A percentile compares a stretch with the other conserved stretches of the same genome.
Conservation (phyloP, 92 coral and sea anemone genomes). For the Micromussa lordhowensis region DNA sequence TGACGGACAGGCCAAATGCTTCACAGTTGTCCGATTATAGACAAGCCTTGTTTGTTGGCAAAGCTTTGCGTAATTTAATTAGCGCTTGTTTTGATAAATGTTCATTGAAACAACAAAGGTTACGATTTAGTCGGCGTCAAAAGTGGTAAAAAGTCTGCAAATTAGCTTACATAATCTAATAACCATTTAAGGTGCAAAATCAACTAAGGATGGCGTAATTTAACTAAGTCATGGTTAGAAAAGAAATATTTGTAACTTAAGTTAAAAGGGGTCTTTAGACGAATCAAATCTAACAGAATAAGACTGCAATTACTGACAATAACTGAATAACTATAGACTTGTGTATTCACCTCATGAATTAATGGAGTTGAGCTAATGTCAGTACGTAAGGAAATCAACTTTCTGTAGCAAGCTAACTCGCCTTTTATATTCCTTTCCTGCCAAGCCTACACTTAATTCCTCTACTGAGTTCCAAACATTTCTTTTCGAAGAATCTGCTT, state of each 20-base stretch:
- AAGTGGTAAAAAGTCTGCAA: not conserved
- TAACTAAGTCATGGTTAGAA: not conserved
- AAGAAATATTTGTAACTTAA: not conserved
- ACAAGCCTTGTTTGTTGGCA: not conserved
- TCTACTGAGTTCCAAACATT: not conserved
- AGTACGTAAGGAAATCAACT: not conserved
- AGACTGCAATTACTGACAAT: not conserved
- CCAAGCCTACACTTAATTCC: not conserved
- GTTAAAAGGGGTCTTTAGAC: not conserved
- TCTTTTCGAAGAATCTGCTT: not conserved
- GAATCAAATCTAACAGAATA: not conserved
- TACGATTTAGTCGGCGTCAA: not conserved
- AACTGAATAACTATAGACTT: not conserved
- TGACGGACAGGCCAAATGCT: not conserved
- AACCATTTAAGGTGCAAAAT: not conserved
- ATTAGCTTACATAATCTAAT: not conserved
- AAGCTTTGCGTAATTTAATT: not conserved
- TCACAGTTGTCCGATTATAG: not conserved
- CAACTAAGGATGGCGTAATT: not conserved
- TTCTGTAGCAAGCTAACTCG: not conserved
- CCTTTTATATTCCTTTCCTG: not conserved
- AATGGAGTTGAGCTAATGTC: not conserved
- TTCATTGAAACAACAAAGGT: conserved; percentile 9
- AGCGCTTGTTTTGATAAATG: not conserved
- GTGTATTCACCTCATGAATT: not conserved